Percentiles rank a stretch among this genome's conserved stretches.
phyloP scores from a whole-genome alignment of 2,113 vertebrate genomes.

The Ceyx cyanopectus region DNA sequence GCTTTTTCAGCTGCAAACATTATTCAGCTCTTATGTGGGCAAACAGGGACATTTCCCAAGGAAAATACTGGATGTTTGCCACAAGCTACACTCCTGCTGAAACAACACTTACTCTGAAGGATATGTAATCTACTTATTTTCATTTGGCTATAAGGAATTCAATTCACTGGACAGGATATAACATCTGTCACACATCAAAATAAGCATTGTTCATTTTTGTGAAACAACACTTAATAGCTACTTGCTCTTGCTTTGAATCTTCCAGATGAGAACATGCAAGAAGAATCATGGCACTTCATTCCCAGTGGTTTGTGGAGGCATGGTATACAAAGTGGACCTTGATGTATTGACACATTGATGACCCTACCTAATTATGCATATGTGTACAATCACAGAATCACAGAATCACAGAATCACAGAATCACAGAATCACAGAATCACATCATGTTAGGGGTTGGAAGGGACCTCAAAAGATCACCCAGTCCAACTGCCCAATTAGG shows the following conservation, averaged over 20 bases:
- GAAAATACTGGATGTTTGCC: conserved; percentile 25
- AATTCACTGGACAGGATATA: conserved; percentile 8
- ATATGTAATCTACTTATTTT: conserved; percentile 10
- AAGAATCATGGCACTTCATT: not conserved
- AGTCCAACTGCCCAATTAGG: too few relatives aligned
- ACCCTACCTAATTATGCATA: not conserved
- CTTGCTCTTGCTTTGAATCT: conserved; percentile 22
- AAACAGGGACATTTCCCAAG: conserved; percentile 34
- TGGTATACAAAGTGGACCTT: not conserved
- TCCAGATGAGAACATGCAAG: not conserved
- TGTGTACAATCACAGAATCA: not conserved
- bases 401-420: too few relatives aligned
- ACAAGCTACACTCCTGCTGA: conserved; percentile 1
- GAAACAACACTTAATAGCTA: conserved; percentile 37
- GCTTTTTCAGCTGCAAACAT: not conserved
- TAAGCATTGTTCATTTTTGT: conserved; percentile 58
- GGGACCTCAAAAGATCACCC: too few relatives aligned
- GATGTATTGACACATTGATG: not conserved
- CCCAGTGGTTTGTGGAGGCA: conserved; percentile 41
- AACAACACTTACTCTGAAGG: not conserved
- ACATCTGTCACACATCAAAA: conserved; percentile 36
- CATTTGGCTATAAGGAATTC: conserved; percentile 47
- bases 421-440: too few relatives aligned
- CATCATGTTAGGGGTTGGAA: too few relatives aligned
- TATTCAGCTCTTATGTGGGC: not conserved